Percentiles rank a stretch among this genome's conserved stretches.
Evolutionary conservation across 2,888 invertebrate species (phyloP).

Genomic region (Xestobium rufovillosum): DNA sequence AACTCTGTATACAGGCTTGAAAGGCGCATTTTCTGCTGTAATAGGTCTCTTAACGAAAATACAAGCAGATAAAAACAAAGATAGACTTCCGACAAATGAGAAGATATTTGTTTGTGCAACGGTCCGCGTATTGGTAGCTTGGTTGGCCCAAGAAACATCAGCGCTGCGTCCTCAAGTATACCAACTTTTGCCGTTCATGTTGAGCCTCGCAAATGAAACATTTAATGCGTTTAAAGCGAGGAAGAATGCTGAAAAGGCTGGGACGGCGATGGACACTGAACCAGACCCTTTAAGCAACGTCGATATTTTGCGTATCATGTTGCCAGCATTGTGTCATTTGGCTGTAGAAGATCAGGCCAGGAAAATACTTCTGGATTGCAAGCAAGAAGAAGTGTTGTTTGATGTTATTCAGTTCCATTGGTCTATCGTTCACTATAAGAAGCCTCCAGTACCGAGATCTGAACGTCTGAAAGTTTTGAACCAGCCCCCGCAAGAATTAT

Average conservation of each 20-base stretch:
- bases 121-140: slow-evolving; percentile 77
- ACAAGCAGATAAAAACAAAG: slow-evolving; percentile 66
- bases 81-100: slow-evolving; percentile 59
- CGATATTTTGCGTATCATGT: slow-evolving; percentile 71
- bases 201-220: slow-evolving; percentile 72
- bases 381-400: slow-evolving; percentile 73
- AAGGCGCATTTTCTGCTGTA: slow-evolving; percentile 80
- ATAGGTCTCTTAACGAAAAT: slow-evolving; percentile 66
- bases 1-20: slow-evolving; percentile 80
- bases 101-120: slow-evolving; percentile 77
- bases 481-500: slow-evolving; percentile 68
- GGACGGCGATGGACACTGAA: slow-evolving; percentile 40
- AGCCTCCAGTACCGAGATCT: slow-evolving; percentile 71
- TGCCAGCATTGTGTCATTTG: slow-evolving; percentile 86
- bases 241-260: slow-evolving; percentile 59
- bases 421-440: slow-evolving; percentile 79
- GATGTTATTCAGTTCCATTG: slow-evolving; percentile 78
- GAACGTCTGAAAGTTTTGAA: slow-evolving; percentile 68
- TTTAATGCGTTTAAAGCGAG: slow-evolving; percentile 66
- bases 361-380: slow-evolving; percentile 65
- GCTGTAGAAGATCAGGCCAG: slow-evolving; percentile 85
- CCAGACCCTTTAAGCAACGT: slow-evolving; percentile 41
- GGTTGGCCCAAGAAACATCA: slow-evolving; percentile 85
- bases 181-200: slow-evolving; percentile 71
- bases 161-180: slow-evolving; percentile 80